phyloP scores from a whole-genome alignment of 2,113 vertebrate genomes.

The Pantherophis guttatus region DNA sequence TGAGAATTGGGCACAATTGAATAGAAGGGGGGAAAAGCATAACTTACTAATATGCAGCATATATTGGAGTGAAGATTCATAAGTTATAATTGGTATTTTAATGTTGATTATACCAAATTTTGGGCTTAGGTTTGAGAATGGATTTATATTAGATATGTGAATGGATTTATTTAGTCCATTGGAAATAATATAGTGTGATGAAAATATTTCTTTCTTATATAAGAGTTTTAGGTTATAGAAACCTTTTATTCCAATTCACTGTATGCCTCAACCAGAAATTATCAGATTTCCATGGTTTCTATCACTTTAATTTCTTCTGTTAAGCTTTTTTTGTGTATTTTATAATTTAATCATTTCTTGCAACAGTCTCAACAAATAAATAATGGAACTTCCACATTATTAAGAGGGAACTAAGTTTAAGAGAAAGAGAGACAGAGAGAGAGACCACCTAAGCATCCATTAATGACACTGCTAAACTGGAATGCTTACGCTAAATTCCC shows the following conservation, averaged over 20 bases:
- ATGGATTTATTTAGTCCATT: neutral
- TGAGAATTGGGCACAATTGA: neutral
- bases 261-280: neutral
- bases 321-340: neutral
- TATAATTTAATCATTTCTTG: neutral
- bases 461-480: neutral
- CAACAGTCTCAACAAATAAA: neutral
- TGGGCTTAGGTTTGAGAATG: neutral
- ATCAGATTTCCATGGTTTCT: neutral
- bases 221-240: neutral
- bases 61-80: neutral
- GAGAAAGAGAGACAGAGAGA: neutral
- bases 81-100: neutral
- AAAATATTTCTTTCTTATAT: neutral
- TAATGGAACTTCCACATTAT: neutral
- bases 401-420: neutral
- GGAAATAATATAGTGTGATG: neutral
- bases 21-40: neutral
- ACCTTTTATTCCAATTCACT: neutral
- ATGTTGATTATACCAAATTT: neutral
- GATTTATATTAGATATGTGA: no score
- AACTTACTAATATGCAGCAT: neutral
- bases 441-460: neutral
- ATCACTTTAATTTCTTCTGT: neutral
- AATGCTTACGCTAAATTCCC: neutral